Percentiles rank a stretch among this genome's conserved stretches.
Conservation (phyloP, 2,113 vertebrate species). For the Tenrec ecaudatus region DNA sequence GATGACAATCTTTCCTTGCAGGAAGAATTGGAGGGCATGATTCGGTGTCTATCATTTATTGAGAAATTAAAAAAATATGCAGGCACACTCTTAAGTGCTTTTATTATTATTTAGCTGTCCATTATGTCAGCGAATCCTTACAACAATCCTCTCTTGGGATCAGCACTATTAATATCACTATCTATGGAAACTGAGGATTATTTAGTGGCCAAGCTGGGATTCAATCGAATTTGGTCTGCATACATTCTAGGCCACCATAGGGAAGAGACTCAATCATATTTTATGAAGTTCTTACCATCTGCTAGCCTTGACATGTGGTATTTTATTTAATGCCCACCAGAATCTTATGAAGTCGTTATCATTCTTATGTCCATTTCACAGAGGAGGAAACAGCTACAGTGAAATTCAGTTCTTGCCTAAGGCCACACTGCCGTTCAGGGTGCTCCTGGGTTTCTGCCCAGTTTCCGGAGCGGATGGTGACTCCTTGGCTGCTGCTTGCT, state of each 20-base stretch:
- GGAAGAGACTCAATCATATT: not conserved
- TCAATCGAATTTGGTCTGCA: slow-evolving; percentile 2
- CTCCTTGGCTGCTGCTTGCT: not conserved
- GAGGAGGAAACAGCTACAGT: not conserved
- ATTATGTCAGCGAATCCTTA: not conserved
- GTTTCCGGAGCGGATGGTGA: slow-evolving; percentile 32
- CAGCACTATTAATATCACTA: not conserved
- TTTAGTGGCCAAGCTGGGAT: not conserved
- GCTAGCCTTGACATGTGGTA: not conserved
- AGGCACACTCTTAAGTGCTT: slow-evolving; percentile 7
- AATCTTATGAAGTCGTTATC: not conserved
- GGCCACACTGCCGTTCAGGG: slow-evolving; percentile 19
- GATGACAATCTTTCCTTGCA: not conserved
- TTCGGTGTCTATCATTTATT: not conserved
- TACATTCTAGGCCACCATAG: not conserved
- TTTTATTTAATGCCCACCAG: slow-evolving; percentile 23
- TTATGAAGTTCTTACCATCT: not conserved
- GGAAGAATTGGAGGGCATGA: not conserved
- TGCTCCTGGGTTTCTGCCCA: slow-evolving; percentile 15
- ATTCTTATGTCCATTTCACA: slow-evolving; percentile 4
- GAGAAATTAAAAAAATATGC: not conserved
- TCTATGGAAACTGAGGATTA: slow-evolving; percentile 8
- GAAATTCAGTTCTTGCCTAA: not conserved
- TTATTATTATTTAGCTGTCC: not conserved
- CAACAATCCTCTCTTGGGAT: not conserved